Evolutionary conservation across 2,888 invertebrate genomes (phyloP).

Genomic region (Ptychoptera albimana): DNA sequence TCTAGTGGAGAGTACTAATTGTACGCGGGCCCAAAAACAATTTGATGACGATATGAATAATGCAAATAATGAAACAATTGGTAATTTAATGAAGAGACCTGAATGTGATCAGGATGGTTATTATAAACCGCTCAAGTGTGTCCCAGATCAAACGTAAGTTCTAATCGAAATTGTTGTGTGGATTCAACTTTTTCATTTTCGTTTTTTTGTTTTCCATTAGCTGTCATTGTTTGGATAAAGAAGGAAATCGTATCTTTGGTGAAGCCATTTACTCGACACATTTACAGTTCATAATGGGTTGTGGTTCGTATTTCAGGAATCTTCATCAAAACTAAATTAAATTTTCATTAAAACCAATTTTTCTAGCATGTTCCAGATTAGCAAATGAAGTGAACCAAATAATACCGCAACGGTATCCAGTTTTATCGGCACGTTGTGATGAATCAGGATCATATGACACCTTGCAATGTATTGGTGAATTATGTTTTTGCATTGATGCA

Average conservation of each 20-base stretch:
- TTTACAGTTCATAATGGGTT: conserved; percentile 34
- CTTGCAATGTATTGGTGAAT: conserved; percentile 43
- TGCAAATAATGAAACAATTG: conserved; percentile 34
- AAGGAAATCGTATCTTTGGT: conserved; percentile 50
- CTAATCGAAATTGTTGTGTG: too few relatives aligned
- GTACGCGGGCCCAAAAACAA: conserved; percentile 14
- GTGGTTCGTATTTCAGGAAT: conserved; percentile 32
- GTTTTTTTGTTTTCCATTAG: conserved; percentile 25
- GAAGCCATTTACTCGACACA: conserved; percentile 35
- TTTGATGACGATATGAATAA: conserved; percentile 35
- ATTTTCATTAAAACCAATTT: conserved; percentile 18
- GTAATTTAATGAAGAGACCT: conserved; percentile 38
- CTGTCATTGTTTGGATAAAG: conserved; percentile 45
- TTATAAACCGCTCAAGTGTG: conserved; percentile 40
- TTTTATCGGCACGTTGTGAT: conserved; percentile 39
- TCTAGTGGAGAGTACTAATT: conserved; percentile 13
- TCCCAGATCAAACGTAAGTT: conserved; percentile 50
- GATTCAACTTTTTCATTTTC: not conserved
- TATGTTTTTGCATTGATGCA: conserved; percentile 44
- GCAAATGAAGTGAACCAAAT: conserved; percentile 32
- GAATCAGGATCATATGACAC: conserved; percentile 50
- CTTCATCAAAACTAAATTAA: not conserved
- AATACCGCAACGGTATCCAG: conserved; percentile 29
- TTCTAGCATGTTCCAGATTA: conserved; percentile 38
- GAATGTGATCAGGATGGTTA: conserved; percentile 45